These are phyloP conservation scores for Myioborus miniatus DNA, from an alignment of 2,797 vertebrate species.

Conservation along the genomic window DNA sequence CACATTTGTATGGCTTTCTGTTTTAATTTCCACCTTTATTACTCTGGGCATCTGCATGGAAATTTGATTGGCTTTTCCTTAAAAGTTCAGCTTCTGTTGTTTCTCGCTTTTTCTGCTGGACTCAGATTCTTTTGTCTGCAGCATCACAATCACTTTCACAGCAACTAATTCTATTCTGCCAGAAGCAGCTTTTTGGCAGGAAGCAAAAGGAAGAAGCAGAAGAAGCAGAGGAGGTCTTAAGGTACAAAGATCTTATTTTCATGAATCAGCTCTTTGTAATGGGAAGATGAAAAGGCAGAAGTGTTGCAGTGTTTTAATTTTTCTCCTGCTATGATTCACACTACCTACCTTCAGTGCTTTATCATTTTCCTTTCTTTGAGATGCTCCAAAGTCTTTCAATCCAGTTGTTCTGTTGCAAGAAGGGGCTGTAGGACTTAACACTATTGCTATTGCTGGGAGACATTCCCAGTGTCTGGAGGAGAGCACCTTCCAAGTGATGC, in stretches of 20 bases:
- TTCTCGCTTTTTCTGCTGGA: background rate
- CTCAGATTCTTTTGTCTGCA: conserved; percentile 17
- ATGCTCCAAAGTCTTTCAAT: background rate
- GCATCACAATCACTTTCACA: conserved; percentile 8
- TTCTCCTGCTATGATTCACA: background rate
- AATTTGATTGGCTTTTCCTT: background rate
- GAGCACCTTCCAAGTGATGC: background rate
- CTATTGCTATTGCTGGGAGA: background rate
- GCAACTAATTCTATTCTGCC: conserved; percentile 32
- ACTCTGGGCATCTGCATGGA: conserved; percentile 23
- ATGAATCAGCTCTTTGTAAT: conserved; percentile 6
- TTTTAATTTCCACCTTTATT: conserved; percentile 51
- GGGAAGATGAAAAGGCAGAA: background rate
- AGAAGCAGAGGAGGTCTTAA: conserved; percentile 38
- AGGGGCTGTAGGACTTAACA: background rate
- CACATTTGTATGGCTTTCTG: conserved; percentile 49
- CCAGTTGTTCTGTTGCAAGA: background rate
- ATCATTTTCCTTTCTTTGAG: background rate
- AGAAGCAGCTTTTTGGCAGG: conserved; percentile 47
- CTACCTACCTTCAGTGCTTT: background rate
- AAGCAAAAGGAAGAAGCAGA: conserved; percentile 16
- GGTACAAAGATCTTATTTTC: conserved; percentile 26
- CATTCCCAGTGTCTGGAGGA: background rate
- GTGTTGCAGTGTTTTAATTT: conserved; percentile 1
- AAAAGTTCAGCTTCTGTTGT: conserved; percentile 35